phyloP scores from a whole-genome alignment of 2,888 invertebrate species.

The Cantharis nigra region DNA sequence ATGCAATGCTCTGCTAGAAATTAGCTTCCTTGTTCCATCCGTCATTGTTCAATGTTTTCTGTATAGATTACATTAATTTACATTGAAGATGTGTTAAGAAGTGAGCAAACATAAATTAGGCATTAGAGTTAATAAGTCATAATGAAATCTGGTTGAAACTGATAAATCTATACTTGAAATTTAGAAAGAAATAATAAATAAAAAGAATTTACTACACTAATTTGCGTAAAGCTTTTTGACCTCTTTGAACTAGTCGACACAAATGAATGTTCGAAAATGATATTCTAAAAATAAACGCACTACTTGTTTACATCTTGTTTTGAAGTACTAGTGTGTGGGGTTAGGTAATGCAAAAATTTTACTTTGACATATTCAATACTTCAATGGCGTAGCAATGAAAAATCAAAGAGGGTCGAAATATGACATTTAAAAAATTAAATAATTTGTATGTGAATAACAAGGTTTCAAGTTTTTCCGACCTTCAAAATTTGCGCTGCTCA shows the following conservation, averaged over 20 bases:
- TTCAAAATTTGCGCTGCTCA: too few relatives aligned
- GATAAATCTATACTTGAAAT: neutral
- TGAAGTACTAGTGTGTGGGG: slow-evolving; percentile 3
- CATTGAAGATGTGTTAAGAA: neutral
- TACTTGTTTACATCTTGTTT: slow-evolving; percentile 23
- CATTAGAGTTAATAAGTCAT: neutral
- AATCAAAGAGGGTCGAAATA: neutral
- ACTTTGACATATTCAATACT: neutral
- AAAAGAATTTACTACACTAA: neutral
- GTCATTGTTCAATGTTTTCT: slow-evolving; percentile 46
- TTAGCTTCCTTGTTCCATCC: slow-evolving; percentile 64
- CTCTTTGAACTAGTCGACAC: slow-evolving; percentile 9
- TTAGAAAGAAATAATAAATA: neutral
- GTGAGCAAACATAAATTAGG: neutral
- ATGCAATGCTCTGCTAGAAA: slow-evolving; percentile 78
- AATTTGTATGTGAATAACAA: too few relatives aligned
- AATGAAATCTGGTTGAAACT: slow-evolving; percentile 4
- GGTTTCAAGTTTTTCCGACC: too few relatives aligned
- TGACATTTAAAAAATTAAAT: too few relatives aligned
- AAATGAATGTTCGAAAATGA: slow-evolving; percentile 13
- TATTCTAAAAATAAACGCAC: slow-evolving; percentile 23
- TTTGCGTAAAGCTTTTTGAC: slow-evolving; percentile 18
- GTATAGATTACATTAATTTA: neutral
- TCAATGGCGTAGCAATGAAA: neutral
- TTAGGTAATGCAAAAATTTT: neutral